These are phyloP conservation scores for Montipora cactus DNA, from an alignment of 64 coral and sea anemone genomes.

Conservation along the genomic window DNA sequence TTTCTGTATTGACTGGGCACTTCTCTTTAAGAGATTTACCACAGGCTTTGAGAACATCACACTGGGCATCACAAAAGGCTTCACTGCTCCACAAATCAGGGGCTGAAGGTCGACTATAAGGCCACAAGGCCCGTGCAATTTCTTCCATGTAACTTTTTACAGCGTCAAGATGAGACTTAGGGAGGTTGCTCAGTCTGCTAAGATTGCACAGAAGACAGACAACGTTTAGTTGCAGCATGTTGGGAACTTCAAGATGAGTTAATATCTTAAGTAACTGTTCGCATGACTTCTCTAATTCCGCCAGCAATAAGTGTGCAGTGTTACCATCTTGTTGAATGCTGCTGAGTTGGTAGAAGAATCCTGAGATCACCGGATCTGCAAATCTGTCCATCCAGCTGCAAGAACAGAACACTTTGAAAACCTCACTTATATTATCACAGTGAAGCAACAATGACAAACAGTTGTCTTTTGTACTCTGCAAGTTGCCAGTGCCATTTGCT, in stretches of 20 bases:
- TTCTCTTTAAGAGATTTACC: constrained; percentile 27
- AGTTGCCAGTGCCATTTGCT: constrained; percentile 7
- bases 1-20: constrained; percentile 42
- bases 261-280: constrained; percentile 15
- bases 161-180: not conserved
- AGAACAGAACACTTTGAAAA: constrained; percentile 34
- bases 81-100: constrained; percentile 33
- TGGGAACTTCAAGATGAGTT: constrained; percentile 36
- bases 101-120: constrained; percentile 16
- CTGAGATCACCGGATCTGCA: not conserved
- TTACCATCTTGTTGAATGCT: not conserved
- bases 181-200: not conserved
- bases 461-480: not conserved
- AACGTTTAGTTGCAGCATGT: constrained; percentile 26
- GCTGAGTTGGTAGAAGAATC: constrained; percentile 28
- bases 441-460: constrained; percentile 5
- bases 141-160: constrained; percentile 53
- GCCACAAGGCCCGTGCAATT: constrained; percentile 42
- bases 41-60: constrained; percentile 48
- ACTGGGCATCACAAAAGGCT: constrained; percentile 44
- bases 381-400: constrained; percentile 30
- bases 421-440: not conserved
- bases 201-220: constrained; percentile 33
- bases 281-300: constrained; percentile 25
- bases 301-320: not conserved